Evolutionary conservation across 2,888 invertebrate genomes (phyloP), one percentile per base, ranked within the genome.

Genomic region (Hypsopygia costalis): DNA sequence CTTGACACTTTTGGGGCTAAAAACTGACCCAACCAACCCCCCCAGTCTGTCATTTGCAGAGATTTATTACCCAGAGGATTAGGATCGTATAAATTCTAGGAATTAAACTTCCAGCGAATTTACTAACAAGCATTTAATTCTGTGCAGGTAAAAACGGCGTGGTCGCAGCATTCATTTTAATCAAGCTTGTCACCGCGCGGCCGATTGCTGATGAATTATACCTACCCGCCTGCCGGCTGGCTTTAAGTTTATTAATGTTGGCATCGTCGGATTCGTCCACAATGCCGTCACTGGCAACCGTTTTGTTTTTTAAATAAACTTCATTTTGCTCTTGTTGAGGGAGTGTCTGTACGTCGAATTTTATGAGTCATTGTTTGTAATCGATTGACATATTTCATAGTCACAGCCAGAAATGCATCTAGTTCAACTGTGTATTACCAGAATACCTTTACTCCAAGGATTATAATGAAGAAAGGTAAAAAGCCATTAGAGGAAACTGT

Each of bases 181-280:
- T 79, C 69, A 75, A 60, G 50, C 57, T 51, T 69, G 71, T 69
- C 74, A 63, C 58, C 54, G 52, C 49, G 36, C 47, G 56, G 49
- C 62, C 68, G 65, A 70, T 70, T 58, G 62, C 62, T 69, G 70
- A 68, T 74, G 69, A 68, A 71, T 69, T 62, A 62, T 63, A 60
- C 58, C 60, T 37, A 10, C 51, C 42, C 8, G 16, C 8, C 5
- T 25, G 25, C 25, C 25, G 21, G 21, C 21, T 25, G 43, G 52
- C 47, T 62, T 53, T 57, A 25, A 25, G 25, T 25, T 25, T 25
- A 25, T 25, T 25, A 25, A 25, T 25, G 25, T 25, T 25, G 25
- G 36, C 36, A 10, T 30, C 36, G 29, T 10, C 35, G 11, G 42
- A 30, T 40, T 22, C 46, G 52, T 16, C 4, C 4, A 4, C 3